Evolutionary conservation across 2,888 invertebrate genomes (phyloP).

Genomic region (Lepidochrysops patricia): DNA sequence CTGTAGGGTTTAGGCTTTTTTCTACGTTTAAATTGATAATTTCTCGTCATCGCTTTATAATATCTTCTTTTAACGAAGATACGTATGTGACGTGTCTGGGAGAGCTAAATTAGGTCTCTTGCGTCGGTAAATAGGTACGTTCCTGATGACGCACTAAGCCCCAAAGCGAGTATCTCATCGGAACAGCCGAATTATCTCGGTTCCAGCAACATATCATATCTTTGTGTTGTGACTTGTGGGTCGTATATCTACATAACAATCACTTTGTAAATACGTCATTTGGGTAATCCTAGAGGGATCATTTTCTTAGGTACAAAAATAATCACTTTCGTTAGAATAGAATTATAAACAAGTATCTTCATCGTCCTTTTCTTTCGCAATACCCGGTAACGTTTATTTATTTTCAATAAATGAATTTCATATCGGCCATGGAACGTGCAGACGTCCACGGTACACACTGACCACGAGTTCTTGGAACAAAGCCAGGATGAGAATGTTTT

Average conservation of each 20-base stretch:
- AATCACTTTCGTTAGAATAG: no score
- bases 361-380: not conserved
- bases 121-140: no score
- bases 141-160: not conserved
- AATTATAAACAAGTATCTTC: not conserved
- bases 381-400: not conserved
- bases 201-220: no score
- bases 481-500: not conserved
- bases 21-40: no score
- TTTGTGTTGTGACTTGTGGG: not conserved
- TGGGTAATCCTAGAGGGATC: no score
- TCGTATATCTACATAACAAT: not conserved
- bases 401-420: slow-evolving; percentile 3
- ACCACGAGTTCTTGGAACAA: not conserved
- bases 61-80: no score
- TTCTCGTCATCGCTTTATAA: no score
- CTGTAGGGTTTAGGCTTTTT: no score
- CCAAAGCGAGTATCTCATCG: not conserved
- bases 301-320: no score
- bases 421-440: not conserved
- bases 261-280: no score
- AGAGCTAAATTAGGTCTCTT: no score
- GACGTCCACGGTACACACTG: not conserved
- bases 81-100: no score
- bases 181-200: not conserved